A percentile compares a stretch with the other conserved stretches of the same genome.
Conservation (phyloP, 1,140 invertebrate species). For the Belonocnema kinseyi region DNA sequence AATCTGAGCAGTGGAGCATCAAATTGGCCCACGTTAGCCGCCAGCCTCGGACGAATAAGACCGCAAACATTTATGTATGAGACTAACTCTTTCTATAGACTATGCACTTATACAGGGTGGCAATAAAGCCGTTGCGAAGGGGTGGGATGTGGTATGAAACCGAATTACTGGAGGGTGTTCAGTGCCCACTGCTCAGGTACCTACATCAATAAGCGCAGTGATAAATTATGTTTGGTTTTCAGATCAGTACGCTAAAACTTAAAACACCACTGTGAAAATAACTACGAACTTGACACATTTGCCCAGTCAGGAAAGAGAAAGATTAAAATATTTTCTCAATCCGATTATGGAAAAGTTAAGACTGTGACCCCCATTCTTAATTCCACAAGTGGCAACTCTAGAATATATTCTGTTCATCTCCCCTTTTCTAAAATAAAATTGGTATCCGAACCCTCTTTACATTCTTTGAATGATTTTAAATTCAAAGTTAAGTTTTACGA, state of each 20-base stretch:
- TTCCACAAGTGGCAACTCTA: background rate
- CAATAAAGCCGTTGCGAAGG: constrained; percentile 5
- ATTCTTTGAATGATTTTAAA: no score
- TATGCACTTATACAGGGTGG: background rate
- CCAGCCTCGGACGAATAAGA: constrained; percentile 60
- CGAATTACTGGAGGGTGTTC: background rate
- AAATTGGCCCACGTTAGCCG: constrained; percentile 67
- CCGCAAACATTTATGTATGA: constrained; percentile 65
- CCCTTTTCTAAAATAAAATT: no score
- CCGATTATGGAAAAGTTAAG: constrained; percentile 8
- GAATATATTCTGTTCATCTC: no score
- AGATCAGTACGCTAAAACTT: constrained; percentile 23
- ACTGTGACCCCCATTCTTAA: background rate
- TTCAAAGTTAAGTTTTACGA: no score
- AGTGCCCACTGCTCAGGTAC: background rate
- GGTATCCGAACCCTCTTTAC: no score
- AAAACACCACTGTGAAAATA: constrained; percentile 12
- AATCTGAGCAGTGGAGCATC: constrained; percentile 66
- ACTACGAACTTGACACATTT: constrained; percentile 5
- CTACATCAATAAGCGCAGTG: constrained; percentile 19
- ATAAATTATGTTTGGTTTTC: constrained; percentile 23
- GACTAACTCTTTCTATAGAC: constrained; percentile 51
- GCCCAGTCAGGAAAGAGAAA: background rate
- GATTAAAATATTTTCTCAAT: constrained; percentile 3
- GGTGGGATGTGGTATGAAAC: background rate